Percentiles rank a stretch among this genome's conserved stretches.
Conservation (phyloP, 2,113 vertebrate species). For the Xerus inauris region DNA sequence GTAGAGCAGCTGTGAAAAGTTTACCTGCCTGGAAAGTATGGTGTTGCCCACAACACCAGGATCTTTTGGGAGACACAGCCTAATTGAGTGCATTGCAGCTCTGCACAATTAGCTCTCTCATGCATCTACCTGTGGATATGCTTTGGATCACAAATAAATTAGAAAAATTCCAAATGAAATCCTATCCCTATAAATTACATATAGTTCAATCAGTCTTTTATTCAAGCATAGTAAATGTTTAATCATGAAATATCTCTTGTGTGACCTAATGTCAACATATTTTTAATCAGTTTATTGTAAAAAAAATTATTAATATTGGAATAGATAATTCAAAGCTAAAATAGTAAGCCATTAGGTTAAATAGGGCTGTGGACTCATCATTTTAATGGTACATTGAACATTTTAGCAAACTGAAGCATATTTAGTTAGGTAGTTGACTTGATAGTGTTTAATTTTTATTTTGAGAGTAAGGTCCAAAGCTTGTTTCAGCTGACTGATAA, state of each 20-base stretch:
- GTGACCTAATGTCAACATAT: neutral
- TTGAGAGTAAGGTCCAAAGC: neutral
- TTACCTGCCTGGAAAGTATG: conserved; percentile 43
- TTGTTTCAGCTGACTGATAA: neutral
- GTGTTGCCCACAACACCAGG: neutral
- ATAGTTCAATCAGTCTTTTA: neutral
- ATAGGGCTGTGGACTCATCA: neutral
- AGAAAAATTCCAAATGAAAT: conserved; percentile 46
- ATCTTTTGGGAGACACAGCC: conserved; percentile 57
- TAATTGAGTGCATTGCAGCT: conserved; percentile 37
- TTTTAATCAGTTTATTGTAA: neutral
- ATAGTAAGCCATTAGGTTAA: neutral
- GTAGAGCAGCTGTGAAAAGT: conserved; percentile 70
- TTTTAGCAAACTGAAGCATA: neutral
- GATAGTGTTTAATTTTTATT: neutral
- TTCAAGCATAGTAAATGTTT: neutral
- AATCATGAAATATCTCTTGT: neutral
- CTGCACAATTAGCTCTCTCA: conserved; percentile 50
- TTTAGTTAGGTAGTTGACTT: neutral
- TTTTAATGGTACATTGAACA: neutral
- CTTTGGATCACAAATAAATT: conserved; percentile 36
- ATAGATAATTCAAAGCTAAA: neutral
- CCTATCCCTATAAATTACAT: neutral
- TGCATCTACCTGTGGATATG: conserved; percentile 23
- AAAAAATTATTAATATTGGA: neutral